These are phyloP conservation scores for Eumaeus atala DNA, from an alignment of 1,140 invertebrate species.

Conservation along the genomic window DNA sequence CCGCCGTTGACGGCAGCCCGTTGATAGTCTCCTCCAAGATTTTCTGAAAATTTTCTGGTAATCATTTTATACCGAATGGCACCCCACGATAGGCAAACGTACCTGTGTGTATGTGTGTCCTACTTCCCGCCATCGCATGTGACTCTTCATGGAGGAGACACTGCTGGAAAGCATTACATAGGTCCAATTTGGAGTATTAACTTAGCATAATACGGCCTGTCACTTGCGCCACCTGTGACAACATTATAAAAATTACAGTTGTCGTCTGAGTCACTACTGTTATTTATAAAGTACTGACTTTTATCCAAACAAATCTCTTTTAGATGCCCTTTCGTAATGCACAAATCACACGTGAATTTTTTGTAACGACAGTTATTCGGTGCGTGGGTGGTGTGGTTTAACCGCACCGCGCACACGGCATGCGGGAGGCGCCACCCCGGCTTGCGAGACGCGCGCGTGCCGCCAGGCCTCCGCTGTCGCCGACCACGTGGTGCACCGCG, in stretches of 20 bases:
- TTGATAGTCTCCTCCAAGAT: constrained; percentile 29
- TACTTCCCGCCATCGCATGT: constrained; percentile 31
- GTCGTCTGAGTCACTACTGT: constrained; percentile 19
- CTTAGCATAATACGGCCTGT: constrained; percentile 12
- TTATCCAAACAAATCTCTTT: constrained; percentile 16
- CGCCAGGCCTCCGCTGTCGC: not conserved
- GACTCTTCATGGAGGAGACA: constrained; percentile 27
- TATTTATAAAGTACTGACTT: constrained; percentile 21
- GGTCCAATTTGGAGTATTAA: constrained; percentile 29
- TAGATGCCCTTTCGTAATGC: constrained; percentile 21
- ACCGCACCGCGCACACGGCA: not conserved
- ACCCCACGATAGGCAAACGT: constrained; percentile 33
- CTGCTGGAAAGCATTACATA: constrained; percentile 30
- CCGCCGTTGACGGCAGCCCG: constrained; percentile 22
- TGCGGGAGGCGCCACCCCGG: not conserved
- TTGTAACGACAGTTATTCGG: constrained; percentile 19
- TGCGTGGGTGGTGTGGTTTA: not conserved
- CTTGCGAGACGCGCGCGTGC: constrained; percentile 1
- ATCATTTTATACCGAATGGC: constrained; percentile 32
- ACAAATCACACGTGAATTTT: constrained; percentile 22
- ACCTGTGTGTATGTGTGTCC: constrained; percentile 39
- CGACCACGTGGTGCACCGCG: constrained; percentile 15
- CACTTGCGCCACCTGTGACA: not conserved
- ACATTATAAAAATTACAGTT: constrained; percentile 20
- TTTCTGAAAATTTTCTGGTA: constrained; percentile 37